phyloP scores from a whole-genome alignment of 2,113 vertebrate species.

The Lathamus discolor region DNA sequence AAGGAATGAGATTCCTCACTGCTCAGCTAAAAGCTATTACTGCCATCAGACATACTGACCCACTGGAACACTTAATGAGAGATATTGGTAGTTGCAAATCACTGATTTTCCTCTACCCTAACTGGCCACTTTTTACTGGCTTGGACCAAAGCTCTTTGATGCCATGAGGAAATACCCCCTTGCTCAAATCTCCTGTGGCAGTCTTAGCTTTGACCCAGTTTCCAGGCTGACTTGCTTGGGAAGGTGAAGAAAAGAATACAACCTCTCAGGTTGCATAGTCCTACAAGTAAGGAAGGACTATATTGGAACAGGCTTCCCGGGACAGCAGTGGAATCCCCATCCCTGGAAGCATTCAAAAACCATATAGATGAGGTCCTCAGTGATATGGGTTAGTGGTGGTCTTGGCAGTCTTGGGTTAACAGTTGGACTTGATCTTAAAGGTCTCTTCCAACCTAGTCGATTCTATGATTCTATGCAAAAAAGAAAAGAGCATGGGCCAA shows the following conservation, averaged over 20 bases:
- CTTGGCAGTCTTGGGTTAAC: background rate
- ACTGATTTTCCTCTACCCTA: background rate
- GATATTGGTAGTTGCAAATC: background rate
- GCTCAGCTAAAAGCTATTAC: background rate
- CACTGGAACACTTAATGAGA: background rate
- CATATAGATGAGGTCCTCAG: background rate
- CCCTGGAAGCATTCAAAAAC: background rate
- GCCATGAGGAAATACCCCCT: background rate
- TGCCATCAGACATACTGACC: background rate
- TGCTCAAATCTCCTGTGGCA: background rate
- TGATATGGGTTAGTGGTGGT: background rate
- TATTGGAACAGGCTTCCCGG: background rate
- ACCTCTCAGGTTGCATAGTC: background rate
- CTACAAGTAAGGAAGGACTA: background rate
- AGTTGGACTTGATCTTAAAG: background rate
- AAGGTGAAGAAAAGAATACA: background rate
- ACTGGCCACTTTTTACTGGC: background rate
- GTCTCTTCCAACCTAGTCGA: background rate
- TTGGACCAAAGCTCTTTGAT: background rate
- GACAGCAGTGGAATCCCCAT: background rate
- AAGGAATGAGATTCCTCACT: background rate
- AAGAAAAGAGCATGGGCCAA: background rate
- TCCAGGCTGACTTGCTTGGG: background rate
- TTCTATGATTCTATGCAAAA: background rate
- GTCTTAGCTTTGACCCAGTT: background rate